Base-by-base conservation (phyloP, 2,797 vertebrate genomes). In the Peromyscus melanophrys region DNA sequence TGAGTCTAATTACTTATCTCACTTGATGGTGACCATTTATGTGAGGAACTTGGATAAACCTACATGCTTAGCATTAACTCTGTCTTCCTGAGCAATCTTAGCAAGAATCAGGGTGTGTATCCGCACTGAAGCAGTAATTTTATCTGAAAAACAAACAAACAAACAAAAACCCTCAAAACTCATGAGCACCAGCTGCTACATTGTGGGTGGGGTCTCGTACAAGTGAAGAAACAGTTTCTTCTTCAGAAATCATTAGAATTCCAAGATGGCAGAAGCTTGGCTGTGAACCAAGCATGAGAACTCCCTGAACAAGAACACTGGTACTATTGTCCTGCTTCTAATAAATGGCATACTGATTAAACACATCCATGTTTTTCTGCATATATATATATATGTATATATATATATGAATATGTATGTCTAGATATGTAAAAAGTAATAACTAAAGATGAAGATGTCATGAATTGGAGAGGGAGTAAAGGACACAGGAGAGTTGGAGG, bases 161-260 rank as follows among this genome's bases (percentile, higher is more conserved):
- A 6, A 59, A 40, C 6, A 59, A 88, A 80, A 57, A 0, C n/a
- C 17, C 34, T 37, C 67, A 37, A n/a, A 37, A 71, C 16, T n/a
- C 34, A 37, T 37, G 67, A 37, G 40, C 0, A n/a, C 25, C 27
- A 57, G 11, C 59, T 23, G 12, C 77, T 65, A 3, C 2, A 4
- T 43, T 12, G 23, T 43, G 13, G 10, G 11, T 29, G 10, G 81
- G 3, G 0, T 0, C 9, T 11, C 19, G 12, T 7, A 6, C 27
- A 93, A 82, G 71, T 34, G 52, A 43, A 83, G 57, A 46, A 75
- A 43, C 4, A 13, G 7, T 3, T 2, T 4, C 3, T 77, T n/a
- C 23, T 67, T 86, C 37, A 8, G 57, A 88, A 52, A 59, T 6
- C 29, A 80, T 1, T 23, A 27, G 37, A 46, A 71, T 63, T 69